Evolutionary conservation across 1,140 invertebrate species (phyloP).

Genomic region (Schlechtendalia chinensis): DNA sequence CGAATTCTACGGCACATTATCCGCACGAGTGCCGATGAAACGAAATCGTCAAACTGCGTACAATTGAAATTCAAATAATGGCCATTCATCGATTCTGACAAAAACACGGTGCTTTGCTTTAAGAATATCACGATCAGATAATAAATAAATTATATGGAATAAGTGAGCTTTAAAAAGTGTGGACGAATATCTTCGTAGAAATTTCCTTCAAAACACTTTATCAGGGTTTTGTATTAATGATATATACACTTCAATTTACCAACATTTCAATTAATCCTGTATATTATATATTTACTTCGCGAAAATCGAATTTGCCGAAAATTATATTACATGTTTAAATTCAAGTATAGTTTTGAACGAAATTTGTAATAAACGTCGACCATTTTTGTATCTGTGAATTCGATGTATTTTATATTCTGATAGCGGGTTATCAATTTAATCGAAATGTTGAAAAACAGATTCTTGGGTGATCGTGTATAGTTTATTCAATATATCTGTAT

Average conservation of each 20-base stretch:
- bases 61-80: slow-evolving; percentile 11
- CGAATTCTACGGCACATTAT: too few species aligned
- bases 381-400: not conserved
- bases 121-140: slow-evolving; percentile 3
- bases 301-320: not conserved
- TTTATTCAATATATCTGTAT: too few species aligned
- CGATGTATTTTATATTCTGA: too few species aligned
- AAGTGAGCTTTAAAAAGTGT: slow-evolving; percentile 15
- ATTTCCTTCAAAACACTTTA: slow-evolving; percentile 7
- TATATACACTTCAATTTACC: not conserved
- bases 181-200: not conserved
- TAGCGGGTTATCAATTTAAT: too few species aligned
- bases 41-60: not conserved
- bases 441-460: too few species aligned
- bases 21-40: not conserved
- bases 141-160: slow-evolving; percentile 26
- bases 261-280: not conserved
- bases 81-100: not conserved
- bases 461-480: too few species aligned
- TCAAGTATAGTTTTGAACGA: not conserved
- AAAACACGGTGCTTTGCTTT: not conserved
- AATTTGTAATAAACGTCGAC: not conserved
- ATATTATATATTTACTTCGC: too few species aligned
- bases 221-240: slow-evolving; percentile 11
- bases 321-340: too few species aligned